These are phyloP conservation scores for Hozukius guyotensis DNA, from an alignment of 2,797 vertebrate genomes.

Conservation along the genomic window DNA sequence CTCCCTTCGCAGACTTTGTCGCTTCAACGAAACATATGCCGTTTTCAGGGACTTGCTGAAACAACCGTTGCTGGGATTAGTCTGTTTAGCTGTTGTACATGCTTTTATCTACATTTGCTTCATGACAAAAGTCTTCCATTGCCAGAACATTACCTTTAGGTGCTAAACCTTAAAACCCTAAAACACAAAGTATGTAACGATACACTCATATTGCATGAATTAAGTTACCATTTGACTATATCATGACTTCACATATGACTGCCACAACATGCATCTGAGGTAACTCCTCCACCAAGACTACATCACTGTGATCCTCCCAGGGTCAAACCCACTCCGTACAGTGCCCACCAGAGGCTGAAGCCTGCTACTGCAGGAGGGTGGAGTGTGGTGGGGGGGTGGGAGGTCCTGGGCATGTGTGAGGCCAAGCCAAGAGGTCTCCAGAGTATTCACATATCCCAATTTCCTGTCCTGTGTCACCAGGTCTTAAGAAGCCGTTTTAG, in stretches of 20 bases:
- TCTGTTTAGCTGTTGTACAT: not conserved
- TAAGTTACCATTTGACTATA: not conserved
- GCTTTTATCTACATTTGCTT: too few species aligned
- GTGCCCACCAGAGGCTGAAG: slow-evolving; percentile 63
- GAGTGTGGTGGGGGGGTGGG: not conserved
- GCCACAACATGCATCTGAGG: not conserved
- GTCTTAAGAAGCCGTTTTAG: slow-evolving; percentile 74
- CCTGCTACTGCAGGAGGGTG: slow-evolving; percentile 51
- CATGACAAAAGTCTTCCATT: not conserved
- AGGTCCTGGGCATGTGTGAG: slow-evolving; percentile 32
- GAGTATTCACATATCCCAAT: slow-evolving; percentile 73
- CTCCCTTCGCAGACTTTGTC: too few species aligned
- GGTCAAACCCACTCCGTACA: slow-evolving; percentile 18
- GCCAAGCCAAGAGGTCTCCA: slow-evolving; percentile 69
- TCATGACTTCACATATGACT: not conserved
- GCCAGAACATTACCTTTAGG: not conserved
- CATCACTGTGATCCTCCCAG: not conserved
- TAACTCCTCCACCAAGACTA: not conserved
- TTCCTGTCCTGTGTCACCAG: slow-evolving; percentile 73
- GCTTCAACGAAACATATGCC: too few species aligned
- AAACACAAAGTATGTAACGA: not conserved
- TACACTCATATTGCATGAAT: not conserved
- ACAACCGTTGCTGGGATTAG: not conserved
- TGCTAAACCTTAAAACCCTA: not conserved
- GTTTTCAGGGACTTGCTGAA: not conserved